Percentiles rank a stretch among this genome's conserved stretches.
Evolutionary conservation across 1,140 invertebrate genomes (phyloP).

Genomic region (Pomacea maculata): DNA sequence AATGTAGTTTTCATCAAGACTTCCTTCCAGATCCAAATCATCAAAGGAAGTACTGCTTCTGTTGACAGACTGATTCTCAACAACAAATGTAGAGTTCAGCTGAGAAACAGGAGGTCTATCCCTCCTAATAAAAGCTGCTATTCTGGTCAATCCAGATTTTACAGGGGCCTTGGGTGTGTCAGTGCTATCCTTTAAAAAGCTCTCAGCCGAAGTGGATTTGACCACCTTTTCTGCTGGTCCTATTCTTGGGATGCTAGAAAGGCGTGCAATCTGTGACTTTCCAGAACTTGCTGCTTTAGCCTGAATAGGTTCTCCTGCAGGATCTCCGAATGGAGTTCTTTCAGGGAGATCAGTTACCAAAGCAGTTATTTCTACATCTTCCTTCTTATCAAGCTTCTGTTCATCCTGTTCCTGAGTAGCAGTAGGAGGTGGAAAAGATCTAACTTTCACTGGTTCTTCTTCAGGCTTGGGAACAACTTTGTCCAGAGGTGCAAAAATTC

Average conservation of each 20-base stretch:
- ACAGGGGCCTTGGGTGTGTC: too few species aligned
- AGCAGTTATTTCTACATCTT: neutral
- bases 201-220: constrained; percentile 10
- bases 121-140: neutral
- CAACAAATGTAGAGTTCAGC: constrained; percentile 16
- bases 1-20: constrained; percentile 26
- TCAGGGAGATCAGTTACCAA: neutral
- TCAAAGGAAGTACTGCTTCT: constrained; percentile 8
- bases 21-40: constrained; percentile 18
- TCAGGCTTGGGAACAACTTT: constrained; percentile 42
- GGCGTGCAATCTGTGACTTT: constrained; percentile 16
- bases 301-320: neutral
- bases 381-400: neutral
- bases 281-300: neutral
- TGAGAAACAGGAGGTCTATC: neutral
- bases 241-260: constrained; percentile 11
- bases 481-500: constrained; percentile 62
- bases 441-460: constrained; percentile 7
- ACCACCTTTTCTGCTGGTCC: constrained; percentile 4
- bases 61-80: neutral
- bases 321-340: neutral
- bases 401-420: neutral
- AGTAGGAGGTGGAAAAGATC: neutral
- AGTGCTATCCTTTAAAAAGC: neutral
- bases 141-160: neutral